phyloP scores from a whole-genome alignment of 2,113 vertebrate species.

The Charina bottae region DNA sequence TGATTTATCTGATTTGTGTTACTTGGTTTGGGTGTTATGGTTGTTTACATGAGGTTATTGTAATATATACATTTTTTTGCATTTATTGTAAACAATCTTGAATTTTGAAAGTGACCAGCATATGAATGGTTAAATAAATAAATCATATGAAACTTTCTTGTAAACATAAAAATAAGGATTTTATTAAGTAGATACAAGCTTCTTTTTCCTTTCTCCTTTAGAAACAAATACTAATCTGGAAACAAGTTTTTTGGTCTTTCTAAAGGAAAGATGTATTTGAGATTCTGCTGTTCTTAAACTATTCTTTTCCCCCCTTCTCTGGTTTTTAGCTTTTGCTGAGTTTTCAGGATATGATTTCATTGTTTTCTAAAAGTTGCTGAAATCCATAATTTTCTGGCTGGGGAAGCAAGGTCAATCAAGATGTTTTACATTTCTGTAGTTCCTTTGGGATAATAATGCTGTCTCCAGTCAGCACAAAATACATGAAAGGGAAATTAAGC shows the following conservation, averaged over 20 bases:
- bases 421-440: slow-evolving; percentile 11
- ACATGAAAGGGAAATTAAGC: background rate
- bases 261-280: background rate
- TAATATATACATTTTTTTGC: background rate
- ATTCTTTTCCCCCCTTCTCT: background rate
- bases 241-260: background rate
- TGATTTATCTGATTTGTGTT: background rate
- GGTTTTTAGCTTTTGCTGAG: background rate
- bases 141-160: background rate
- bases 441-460: background rate
- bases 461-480: background rate
- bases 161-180: background rate
- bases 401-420: background rate
- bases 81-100: background rate
- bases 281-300: background rate
- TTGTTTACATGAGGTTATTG: background rate
- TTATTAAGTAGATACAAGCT: background rate
- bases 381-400: background rate
- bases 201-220: background rate
- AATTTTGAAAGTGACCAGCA: background rate
- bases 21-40: background rate
- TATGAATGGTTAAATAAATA: background rate
- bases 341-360: background rate
- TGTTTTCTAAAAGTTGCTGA: background rate
- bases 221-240: background rate